Base-by-base conservation (phyloP, 2,113 vertebrate species). In the Megaleporinus macrocephalus region DNA sequence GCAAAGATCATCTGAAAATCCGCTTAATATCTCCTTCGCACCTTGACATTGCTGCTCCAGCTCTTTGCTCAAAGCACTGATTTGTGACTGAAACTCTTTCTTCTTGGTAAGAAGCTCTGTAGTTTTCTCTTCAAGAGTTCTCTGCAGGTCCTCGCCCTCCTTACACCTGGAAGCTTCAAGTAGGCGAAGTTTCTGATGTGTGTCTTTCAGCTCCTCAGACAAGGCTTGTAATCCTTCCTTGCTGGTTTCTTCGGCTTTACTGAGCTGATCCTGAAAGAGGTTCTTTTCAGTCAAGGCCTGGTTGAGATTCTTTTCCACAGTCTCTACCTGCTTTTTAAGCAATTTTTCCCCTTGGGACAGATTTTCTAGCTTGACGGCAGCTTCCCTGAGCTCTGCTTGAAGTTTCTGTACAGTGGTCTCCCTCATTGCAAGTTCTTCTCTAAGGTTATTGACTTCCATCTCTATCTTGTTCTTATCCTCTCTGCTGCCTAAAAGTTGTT, bases 341-440 rank as follows among this genome's bases (percentile, higher is more conserved):
- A 94, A 69, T 4, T 22, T 86, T 86, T 96, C 95, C 11, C 69
- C 91, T 77, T 93, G 84, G 70, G 94, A 94, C 69, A 96, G 91
- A 88, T 84, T 73, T 41, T 88, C 89, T 27, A 95, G 55, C 51
- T 93, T 90, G 62, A 79, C 85, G 2, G 92, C 93, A 26, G 94
- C 92, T 83, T 95, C 91, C 12, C 87, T 89, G 4, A 99, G 87
- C 49, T 97, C 94, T 30, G 95, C 95, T 80, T 96, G 94, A 47
- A 99, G 86, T 66, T 96, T 95, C 83, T 93, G 92, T 53, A 97
- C 85, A 7, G 88, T 88, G n/a, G 91, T 89, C 18, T 94, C 95
- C 82, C 83, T 92, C 78, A 93, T 94, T 0, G 55, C 77, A 33
- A 94, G 89, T 5, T 96, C 95, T 73, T 97, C 96, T 86, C 91